Percentiles rank a stretch among this genome's conserved stretches.
phyloP scores from a whole-genome alignment of 2,888 invertebrate genomes.

The Agrenia bidenticulata region DNA sequence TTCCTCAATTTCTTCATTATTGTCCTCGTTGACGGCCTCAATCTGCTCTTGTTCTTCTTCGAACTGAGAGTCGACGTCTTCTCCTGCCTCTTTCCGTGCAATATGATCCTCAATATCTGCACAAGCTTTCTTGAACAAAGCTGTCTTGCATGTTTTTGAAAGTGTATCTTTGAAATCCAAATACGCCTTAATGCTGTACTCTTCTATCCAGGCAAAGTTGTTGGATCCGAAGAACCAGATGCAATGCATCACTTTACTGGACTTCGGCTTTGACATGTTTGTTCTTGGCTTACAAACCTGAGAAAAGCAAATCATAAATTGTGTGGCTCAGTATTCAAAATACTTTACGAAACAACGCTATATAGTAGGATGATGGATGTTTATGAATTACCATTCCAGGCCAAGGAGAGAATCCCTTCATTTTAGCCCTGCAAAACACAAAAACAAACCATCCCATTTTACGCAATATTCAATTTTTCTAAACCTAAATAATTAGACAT shows the following conservation, averaged over 20 bases:
- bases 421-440: slow-evolving; percentile 80
- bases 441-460: neutral
- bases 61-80: slow-evolving; percentile 37
- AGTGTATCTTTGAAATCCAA: slow-evolving; percentile 75
- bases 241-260: slow-evolving; percentile 76
- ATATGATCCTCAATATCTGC: slow-evolving; percentile 77
- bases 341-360: too few species aligned
- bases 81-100: slow-evolving; percentile 40
- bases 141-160: slow-evolving; percentile 71
- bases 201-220: slow-evolving; percentile 89
- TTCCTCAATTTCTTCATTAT: neutral
- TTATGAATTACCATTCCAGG: slow-evolving; percentile 86
- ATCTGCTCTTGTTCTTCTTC: slow-evolving; percentile 10
- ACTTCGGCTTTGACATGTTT: slow-evolving; percentile 72
- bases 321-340: too few species aligned
- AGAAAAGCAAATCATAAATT: neutral
- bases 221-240: slow-evolving; percentile 94
- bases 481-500: too few species aligned
- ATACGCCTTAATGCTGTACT: slow-evolving; percentile 78
- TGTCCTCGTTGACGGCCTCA: neutral
- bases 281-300: slow-evolving; percentile 1
- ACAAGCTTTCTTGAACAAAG: slow-evolving; percentile 75
- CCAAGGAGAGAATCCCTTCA: slow-evolving; percentile 97
- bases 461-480: neutral
- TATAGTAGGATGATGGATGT: too few species aligned